These are phyloP conservation scores for Acleris laterana DNA, from an alignment of 2,888 invertebrate genomes.

Conservation along the genomic window DNA sequence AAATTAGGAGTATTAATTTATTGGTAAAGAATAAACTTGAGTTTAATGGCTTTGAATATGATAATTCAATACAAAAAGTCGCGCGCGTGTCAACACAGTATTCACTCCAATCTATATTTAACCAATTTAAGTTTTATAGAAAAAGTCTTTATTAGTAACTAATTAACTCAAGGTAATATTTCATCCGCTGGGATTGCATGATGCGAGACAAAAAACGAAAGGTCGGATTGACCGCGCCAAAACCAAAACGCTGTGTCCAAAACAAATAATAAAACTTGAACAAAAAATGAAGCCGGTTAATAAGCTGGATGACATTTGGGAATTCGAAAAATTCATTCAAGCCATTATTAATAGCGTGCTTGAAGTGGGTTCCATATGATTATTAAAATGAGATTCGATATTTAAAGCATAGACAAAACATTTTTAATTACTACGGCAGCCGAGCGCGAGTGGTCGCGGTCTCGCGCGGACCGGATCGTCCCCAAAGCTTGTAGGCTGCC, in stretches of 20 bases:
- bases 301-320: constrained; percentile 84
- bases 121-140: constrained; percentile 59
- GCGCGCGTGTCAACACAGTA: not conserved
- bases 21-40: constrained; percentile 9
- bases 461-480: not conserved
- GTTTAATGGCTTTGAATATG: not conserved
- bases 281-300: constrained; percentile 82
- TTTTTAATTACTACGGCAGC: constrained; percentile 35
- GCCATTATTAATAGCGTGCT: constrained; percentile 79
- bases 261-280: constrained; percentile 80
- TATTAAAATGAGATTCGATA: constrained; percentile 65
- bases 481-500: constrained; percentile 10
- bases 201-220: constrained; percentile 79
- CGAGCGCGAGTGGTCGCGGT: constrained; percentile 3
- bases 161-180: constrained; percentile 83
- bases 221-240: constrained; percentile 81
- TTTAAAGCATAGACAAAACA: constrained; percentile 35
- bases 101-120: constrained; percentile 27
- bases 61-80: constrained; percentile 6
- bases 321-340: constrained; percentile 81
- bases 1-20: constrained; percentile 25
- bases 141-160: constrained; percentile 72
- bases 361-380: constrained; percentile 69
- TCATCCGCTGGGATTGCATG: constrained; percentile 76
- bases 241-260: constrained; percentile 78